Base-by-base conservation (phyloP, 1,140 invertebrate species). In the Anadara kagoshimensis region DNA sequence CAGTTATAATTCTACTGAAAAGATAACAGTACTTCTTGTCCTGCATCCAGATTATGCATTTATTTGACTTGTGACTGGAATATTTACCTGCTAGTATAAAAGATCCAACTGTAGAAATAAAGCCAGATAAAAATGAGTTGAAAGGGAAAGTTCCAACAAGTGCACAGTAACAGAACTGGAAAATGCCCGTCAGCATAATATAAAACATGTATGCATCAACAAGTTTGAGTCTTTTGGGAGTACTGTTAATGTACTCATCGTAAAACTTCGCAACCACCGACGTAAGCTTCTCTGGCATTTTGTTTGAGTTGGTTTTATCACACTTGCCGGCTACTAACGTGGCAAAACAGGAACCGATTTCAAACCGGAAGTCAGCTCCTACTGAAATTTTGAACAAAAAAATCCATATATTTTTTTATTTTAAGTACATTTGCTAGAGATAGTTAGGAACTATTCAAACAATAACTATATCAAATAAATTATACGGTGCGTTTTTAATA, bases 71-170 rank as follows among this genome's bases (percentile, higher is more conserved):
- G 4, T 51, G 10, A 51, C 2, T 10, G 14, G 3, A 16, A 24
- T 22, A 79, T 85, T 92, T 92, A 98, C 97, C 96, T 89, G 93
- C 98, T 51, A 99, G 91, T 73, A 99, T 94, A 88, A 99, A 99
- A 64, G 94, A 97, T 74, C 96, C 98, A 53, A 99, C 96, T 78
- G 94, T 95, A 29, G 97, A 99, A 85, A 99, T 98, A 90, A 99
- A 99, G 69, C 98, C 98, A 85, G 97, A 97, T 0, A 99, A 92
- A 88, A 99, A 99, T 45, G 98, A 98, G 90, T 99, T 99, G 90
- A 99, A 99, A 0, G 98, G 98, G 88, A 99, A 99, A 43, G 98
- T 99, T 80, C 98, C 98, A 82, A 99, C 98, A 20, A 99, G 90
- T 86, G 95, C 94, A 90, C 98, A 99, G 89, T 99, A 99, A 62